Conservation (phyloP, 1,140 invertebrate species). For the Drosophila chauvacae region DNA sequence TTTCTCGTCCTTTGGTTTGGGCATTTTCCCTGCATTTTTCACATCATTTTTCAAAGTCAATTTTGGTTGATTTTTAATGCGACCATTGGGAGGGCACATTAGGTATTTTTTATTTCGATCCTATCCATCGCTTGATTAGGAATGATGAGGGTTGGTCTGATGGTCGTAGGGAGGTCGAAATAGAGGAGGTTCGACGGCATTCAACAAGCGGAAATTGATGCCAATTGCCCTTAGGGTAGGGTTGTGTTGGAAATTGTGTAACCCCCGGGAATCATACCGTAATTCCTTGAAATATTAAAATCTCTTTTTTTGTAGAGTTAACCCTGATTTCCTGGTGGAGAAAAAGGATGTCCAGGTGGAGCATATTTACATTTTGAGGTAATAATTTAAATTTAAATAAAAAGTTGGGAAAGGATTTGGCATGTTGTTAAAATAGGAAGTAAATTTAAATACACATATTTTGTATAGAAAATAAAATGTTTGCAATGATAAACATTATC, state of each 20-base stretch:
- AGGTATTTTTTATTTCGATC: slow-evolving; percentile 22
- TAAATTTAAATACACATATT: not conserved
- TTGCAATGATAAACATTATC: not conserved
- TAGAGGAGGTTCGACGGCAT: slow-evolving; percentile 5
- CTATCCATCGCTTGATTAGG: slow-evolving; percentile 23
- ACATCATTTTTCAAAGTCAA: slow-evolving; percentile 75
- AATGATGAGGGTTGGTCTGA: slow-evolving; percentile 31
- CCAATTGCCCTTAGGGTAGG: slow-evolving; percentile 20
- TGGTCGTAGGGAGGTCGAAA: slow-evolving; percentile 2
- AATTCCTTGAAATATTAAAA: slow-evolving; percentile 11
- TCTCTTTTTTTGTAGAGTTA: slow-evolving; percentile 18
- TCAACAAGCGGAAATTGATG: slow-evolving; percentile 46
- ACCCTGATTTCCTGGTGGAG: slow-evolving; percentile 10
- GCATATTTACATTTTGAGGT: slow-evolving; percentile 9
- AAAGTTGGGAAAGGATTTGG: too few relatives aligned
- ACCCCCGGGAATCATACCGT: slow-evolving; percentile 15
- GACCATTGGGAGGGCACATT: slow-evolving; percentile 63
- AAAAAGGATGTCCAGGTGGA: not conserved
- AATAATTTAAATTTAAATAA: slow-evolving; percentile 1
- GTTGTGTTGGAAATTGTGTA: slow-evolving; percentile 8
- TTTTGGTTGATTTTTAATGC: slow-evolving; percentile 61
- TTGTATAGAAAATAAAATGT: not conserved
- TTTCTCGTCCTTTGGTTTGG: not conserved
- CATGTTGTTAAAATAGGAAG: not conserved
- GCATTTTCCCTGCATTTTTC: slow-evolving; percentile 48